Percentiles rank a stretch among this genome's conserved stretches.
Evolutionary conservation across 2,113 vertebrate genomes (phyloP).

Genomic region (Periophthalmodon schlosseri): DNA sequence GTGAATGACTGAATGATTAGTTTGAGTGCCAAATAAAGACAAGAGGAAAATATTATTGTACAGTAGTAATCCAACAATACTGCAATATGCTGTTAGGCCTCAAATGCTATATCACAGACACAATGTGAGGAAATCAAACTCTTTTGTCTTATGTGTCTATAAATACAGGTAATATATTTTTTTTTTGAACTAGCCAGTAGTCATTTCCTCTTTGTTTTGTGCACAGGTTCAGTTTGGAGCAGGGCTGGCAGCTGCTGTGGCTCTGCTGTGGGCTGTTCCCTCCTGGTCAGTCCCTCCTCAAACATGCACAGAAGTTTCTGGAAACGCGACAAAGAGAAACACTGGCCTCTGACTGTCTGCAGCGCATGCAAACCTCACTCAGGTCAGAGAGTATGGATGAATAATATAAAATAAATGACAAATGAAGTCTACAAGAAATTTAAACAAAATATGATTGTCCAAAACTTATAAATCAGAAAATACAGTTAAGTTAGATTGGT

Average conservation of each 20-base stretch:
- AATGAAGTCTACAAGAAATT: not conserved
- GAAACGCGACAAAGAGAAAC: slow-evolving; percentile 80
- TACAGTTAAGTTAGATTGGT: too few relatives aligned
- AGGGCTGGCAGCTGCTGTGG: slow-evolving; percentile 96
- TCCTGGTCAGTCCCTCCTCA: slow-evolving; percentile 84
- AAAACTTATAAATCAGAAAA: too few relatives aligned
- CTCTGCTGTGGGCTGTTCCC: slow-evolving; percentile 93
- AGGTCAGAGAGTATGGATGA: slow-evolving; percentile 73
- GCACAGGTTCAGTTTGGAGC: slow-evolving; percentile 85
- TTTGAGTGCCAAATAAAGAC: too few relatives aligned
- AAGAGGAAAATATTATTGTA: too few relatives aligned
- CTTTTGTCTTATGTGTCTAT: not conserved
- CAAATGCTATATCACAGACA: not conserved
- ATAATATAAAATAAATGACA: not conserved
- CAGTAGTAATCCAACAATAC: too few relatives aligned
- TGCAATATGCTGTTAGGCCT: not conserved
- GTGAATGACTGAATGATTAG: not conserved
- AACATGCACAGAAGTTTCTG: slow-evolving; percentile 87
- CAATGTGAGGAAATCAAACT: not conserved
- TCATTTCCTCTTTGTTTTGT: not conserved
- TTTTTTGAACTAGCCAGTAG: not conserved
- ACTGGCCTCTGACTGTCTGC: slow-evolving; percentile 82
- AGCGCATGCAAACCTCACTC: slow-evolving; percentile 83
- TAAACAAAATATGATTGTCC: not conserved
- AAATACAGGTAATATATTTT: not conserved